Evolutionary conservation across 2,113 vertebrate genomes (phyloP).

Genomic region (Pyxicephalus adspersus): DNA sequence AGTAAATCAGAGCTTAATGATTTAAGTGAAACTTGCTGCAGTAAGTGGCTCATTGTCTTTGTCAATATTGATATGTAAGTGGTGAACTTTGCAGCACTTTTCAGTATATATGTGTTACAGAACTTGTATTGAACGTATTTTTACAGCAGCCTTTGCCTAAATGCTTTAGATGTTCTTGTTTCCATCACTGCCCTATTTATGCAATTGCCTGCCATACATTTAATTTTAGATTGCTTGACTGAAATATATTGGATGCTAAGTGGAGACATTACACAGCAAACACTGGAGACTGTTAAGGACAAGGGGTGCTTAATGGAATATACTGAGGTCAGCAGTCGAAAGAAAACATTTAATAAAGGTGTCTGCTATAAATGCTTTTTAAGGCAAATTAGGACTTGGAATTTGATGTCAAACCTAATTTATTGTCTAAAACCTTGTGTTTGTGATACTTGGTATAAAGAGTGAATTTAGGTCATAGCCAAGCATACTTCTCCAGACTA

Average conservation of each 20-base stretch:
- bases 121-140: constrained; percentile 39
- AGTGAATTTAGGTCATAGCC: too few species aligned
- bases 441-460: not conserved
- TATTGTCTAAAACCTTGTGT: not conserved
- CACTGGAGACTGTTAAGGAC: constrained; percentile 23
- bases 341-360: not conserved
- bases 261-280: not conserved
- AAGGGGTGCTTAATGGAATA: constrained; percentile 2
- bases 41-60: constrained; percentile 67
- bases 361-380: not conserved
- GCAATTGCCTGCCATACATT: constrained; percentile 16
- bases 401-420: not conserved
- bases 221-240: constrained; percentile 25
- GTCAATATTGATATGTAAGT: constrained; percentile 67
- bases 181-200: constrained; percentile 25
- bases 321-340: not conserved
- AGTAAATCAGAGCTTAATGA: constrained; percentile 70
- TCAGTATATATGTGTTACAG: constrained; percentile 27
- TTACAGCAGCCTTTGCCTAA: constrained; percentile 35
- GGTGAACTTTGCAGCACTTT: constrained; percentile 52
- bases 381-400: not conserved
- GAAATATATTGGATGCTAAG: constrained; percentile 11
- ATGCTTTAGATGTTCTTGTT: constrained; percentile 33
- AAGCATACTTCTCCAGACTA: too few species aligned
- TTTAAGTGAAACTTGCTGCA: constrained; percentile 67